phyloP scores from a whole-genome alignment of 2,797 vertebrate genomes.

The Sebastiscus albofasciatus region DNA sequence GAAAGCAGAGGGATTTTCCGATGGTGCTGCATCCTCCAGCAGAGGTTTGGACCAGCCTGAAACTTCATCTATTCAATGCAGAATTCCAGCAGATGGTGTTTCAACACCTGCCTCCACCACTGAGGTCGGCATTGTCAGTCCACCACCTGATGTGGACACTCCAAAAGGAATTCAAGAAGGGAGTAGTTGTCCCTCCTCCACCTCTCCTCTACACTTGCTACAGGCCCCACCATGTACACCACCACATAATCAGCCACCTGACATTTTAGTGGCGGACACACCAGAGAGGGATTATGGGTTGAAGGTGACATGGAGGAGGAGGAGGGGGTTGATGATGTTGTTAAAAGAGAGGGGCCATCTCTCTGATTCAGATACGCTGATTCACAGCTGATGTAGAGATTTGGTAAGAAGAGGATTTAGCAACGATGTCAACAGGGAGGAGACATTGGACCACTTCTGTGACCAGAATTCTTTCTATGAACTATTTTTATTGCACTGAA shows the following conservation, averaged over 20 bases:
- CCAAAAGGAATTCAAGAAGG: constrained; percentile 56
- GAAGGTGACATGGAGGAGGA: constrained; percentile 90
- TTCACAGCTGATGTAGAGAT: constrained; percentile 61
- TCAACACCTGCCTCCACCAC: constrained; percentile 31
- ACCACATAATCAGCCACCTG: constrained; percentile 36
- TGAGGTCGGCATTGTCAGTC: constrained; percentile 20
- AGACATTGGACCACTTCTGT: not conserved
- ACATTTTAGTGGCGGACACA: constrained; percentile 86
- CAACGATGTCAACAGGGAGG: not conserved
- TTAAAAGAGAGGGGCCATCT: constrained; percentile 84
- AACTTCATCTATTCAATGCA: constrained; percentile 2
- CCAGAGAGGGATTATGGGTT: constrained; percentile 90
- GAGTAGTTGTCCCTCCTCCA: not conserved
- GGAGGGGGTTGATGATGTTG: constrained; percentile 80
- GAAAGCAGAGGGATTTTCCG: not conserved
- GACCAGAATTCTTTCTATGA: not conserved
- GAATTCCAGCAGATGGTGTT: constrained; percentile 11
- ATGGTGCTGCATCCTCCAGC: constrained; percentile 10
- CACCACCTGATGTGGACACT: constrained; percentile 72
- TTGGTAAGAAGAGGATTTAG: not conserved
- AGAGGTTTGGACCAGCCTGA: constrained; percentile 7
- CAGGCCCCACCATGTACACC: constrained; percentile 54
- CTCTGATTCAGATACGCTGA: constrained; percentile 75
- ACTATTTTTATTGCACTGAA: not conserved
- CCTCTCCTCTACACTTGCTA: constrained; percentile 30